These are phyloP conservation scores for Chanos chanos DNA, from an alignment of 2,797 vertebrate species.

Conservation along the genomic window DNA sequence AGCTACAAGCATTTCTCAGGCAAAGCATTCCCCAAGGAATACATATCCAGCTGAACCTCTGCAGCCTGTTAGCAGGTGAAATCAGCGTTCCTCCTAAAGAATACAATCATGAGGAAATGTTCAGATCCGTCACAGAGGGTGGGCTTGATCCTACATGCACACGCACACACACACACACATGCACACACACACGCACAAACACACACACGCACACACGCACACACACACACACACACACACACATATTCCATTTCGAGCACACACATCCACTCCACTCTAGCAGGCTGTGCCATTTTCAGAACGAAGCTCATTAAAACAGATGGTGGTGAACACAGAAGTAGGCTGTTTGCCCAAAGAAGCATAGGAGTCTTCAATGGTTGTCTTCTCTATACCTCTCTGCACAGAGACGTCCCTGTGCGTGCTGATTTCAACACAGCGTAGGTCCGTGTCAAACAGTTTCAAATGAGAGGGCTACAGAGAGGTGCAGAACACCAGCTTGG, in stretches of 20 bases:
- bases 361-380: no score
- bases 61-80: not conserved
- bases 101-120: not conserved
- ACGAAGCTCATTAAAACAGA: constrained; percentile 9
- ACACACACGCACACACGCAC: not conserved
- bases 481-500: no score
- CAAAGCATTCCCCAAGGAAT: not conserved
- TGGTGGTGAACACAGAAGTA: no score
- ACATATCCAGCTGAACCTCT: not conserved
- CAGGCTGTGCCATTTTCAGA: not conserved
- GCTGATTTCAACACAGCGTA: no score
- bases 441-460: no score
- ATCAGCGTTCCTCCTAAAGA: not conserved
- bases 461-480: no score
- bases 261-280: not conserved
- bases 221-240: not conserved
- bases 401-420: no score
- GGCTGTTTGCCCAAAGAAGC: no score
- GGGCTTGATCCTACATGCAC: not conserved
- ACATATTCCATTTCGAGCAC: not conserved
- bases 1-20: not conserved
- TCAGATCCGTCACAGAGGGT: not conserved
- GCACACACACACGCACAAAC: not conserved
- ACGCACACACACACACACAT: not conserved
- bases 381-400: no score